phyloP scores from a whole-genome alignment of 2,888 invertebrate genomes.

The Falcaria lacertinaria region DNA sequence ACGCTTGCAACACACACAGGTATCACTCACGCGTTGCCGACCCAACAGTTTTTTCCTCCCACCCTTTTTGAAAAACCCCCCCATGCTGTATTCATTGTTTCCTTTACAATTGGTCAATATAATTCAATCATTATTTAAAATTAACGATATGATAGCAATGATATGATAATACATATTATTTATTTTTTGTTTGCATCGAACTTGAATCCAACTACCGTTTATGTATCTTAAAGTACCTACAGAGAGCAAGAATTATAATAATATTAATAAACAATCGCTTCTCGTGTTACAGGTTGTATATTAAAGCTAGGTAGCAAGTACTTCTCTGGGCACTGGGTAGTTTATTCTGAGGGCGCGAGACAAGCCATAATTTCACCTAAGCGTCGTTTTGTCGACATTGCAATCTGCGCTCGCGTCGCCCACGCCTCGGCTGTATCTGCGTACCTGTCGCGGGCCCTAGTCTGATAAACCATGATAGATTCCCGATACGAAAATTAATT shows the following conservation, averaged over 20 bases:
- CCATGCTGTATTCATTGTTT: too few relatives aligned
- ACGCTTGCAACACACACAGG: too few relatives aligned
- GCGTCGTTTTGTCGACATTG: slow-evolving; percentile 17
- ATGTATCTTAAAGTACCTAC: neutral
- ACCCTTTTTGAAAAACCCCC: too few relatives aligned
- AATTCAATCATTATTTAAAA: too few relatives aligned
- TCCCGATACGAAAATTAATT: neutral
- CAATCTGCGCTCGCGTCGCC: slow-evolving; percentile 25
- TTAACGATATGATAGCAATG: too few relatives aligned
- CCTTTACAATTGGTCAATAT: too few relatives aligned
- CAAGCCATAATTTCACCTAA: slow-evolving; percentile 7
- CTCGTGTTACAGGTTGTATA: neutral
- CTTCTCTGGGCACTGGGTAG: neutral
- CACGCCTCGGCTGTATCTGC: slow-evolving; percentile 18
- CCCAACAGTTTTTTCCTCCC: too few relatives aligned
- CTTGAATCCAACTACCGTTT: too few relatives aligned
- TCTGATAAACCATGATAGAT: slow-evolving; percentile 10
- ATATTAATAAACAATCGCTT: neutral
- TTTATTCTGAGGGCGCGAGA: neutral
- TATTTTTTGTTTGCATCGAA: too few relatives aligned
- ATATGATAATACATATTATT: too few relatives aligned
- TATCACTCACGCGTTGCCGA: too few relatives aligned
- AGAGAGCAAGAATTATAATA: neutral
- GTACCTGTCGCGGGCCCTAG: slow-evolving; percentile 16
- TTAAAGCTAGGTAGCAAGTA: neutral